Evolutionary conservation across 2,888 invertebrate species (phyloP).

Genomic region (Nasonovia ribisnigri): DNA sequence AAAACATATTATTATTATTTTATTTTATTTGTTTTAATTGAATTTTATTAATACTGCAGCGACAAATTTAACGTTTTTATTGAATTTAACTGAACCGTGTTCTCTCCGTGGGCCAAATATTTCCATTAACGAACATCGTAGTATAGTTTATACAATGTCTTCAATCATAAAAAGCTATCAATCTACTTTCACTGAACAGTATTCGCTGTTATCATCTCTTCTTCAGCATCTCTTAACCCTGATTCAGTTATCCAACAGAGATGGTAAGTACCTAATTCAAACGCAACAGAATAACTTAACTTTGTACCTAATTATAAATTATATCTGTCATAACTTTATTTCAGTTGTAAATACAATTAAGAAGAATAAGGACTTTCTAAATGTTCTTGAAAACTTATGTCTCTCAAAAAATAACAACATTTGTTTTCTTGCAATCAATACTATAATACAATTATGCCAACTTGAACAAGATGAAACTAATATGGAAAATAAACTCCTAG

Average conservation of each 20-base stretch:
- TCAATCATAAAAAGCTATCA: slow-evolving; percentile 55
- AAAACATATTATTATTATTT: not conserved
- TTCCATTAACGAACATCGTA: slow-evolving; percentile 52
- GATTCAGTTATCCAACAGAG: slow-evolving; percentile 18
- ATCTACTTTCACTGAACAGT: slow-evolving; percentile 39
- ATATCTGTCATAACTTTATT: not conserved
- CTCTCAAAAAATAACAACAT: slow-evolving; percentile 44
- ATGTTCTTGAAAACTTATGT: slow-evolving; percentile 35
- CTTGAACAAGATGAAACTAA: slow-evolving; percentile 31
- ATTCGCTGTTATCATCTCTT: slow-evolving; percentile 38
- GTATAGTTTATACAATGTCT: slow-evolving; percentile 55
- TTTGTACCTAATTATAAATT: not conserved
- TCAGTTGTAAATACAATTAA: slow-evolving; percentile 44
- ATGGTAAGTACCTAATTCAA: slow-evolving; percentile 36
- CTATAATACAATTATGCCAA: slow-evolving; percentile 36
- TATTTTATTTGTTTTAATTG: not conserved
- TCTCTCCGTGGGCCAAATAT: not conserved
- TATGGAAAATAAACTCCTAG: slow-evolving; percentile 23
- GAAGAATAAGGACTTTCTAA: slow-evolving; percentile 29
- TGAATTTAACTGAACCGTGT: slow-evolving; percentile 46
- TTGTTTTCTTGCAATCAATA: slow-evolving; percentile 46
- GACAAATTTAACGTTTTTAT: slow-evolving; percentile 47
- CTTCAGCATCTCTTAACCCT: slow-evolving; percentile 48
- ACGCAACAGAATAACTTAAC: not conserved
- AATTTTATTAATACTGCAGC: slow-evolving; percentile 25